Conservation (phyloP, 2,888 invertebrate species). For the Cancer borealis region DNA sequence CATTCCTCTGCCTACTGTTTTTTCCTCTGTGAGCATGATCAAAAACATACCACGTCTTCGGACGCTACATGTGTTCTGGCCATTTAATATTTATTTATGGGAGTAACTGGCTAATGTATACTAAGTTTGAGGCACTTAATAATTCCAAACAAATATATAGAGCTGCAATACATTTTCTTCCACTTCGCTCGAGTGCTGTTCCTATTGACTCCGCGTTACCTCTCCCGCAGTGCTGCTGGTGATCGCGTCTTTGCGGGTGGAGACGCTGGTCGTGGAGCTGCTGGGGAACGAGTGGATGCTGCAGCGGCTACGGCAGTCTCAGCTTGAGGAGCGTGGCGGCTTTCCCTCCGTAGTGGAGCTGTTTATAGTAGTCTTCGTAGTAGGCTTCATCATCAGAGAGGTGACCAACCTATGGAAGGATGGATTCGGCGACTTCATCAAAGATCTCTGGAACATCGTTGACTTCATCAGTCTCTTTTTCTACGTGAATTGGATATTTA, state of each 20-base stretch:
- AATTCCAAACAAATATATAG: no score
- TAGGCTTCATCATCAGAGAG: slow-evolving; percentile 95
- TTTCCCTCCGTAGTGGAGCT: slow-evolving; percentile 77
- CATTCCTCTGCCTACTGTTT: slow-evolving; percentile 82
- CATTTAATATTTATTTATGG: background rate
- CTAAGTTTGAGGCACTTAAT: background rate
- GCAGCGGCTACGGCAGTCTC: slow-evolving; percentile 65
- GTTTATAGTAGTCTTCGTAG: slow-evolving; percentile 76
- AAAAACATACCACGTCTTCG: background rate
- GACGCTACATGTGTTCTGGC: background rate
- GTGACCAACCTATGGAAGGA: slow-evolving; percentile 93
- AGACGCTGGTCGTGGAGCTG: slow-evolving; percentile 87
- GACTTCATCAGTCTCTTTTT: slow-evolving; percentile 94
- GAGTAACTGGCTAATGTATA: background rate
- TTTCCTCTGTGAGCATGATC: slow-evolving; percentile 86
- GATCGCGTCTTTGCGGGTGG: slow-evolving; percentile 94
- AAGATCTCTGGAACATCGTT: slow-evolving; percentile 98
- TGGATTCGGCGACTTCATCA: slow-evolving; percentile 91
- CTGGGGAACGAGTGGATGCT: slow-evolving; percentile 81
- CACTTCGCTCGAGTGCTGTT: background rate
- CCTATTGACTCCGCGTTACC: background rate
- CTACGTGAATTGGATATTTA: slow-evolving; percentile 83
- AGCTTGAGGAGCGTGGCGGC: slow-evolving; percentile 75
- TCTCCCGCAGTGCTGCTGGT: slow-evolving; percentile 88
- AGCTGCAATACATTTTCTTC: background rate